phyloP scores from a whole-genome alignment of 2,888 invertebrate species.

The Nomada lathburiana region DNA sequence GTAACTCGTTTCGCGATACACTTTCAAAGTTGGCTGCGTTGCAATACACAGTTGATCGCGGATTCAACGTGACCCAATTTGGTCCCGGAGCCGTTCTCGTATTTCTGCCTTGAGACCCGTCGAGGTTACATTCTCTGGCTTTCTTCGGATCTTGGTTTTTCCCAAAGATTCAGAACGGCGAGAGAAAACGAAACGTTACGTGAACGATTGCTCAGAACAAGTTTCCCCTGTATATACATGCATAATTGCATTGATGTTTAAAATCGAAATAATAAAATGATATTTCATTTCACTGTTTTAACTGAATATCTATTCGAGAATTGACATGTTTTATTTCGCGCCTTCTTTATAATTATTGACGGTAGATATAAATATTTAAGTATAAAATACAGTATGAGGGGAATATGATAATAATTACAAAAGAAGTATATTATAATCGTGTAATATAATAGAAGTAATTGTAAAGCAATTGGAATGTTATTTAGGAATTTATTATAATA shows the following conservation, averaged over 20 bases:
- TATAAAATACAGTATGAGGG: too few relatives aligned
- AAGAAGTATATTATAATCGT: too few relatives aligned
- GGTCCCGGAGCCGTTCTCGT: slow-evolving; percentile 21
- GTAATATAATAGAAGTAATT: too few relatives aligned
- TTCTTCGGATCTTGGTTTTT: slow-evolving; percentile 25
- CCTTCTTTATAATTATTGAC: too few relatives aligned
- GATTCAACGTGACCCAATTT: slow-evolving; percentile 54
- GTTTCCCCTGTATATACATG: slow-evolving; percentile 12
- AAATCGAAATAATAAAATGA: not conserved
- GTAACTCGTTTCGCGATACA: not conserved
- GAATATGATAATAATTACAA: too few relatives aligned
- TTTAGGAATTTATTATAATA: too few relatives aligned
- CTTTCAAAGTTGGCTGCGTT: not conserved
- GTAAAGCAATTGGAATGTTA: too few relatives aligned
- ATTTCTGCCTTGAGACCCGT: slow-evolving; percentile 57
- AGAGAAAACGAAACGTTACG: slow-evolving; percentile 12
- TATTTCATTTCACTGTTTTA: not conserved
- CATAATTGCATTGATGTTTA: slow-evolving; percentile 28
- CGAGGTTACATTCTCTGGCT: slow-evolving; percentile 51
- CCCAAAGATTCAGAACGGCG: slow-evolving; percentile 3
- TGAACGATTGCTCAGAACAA: slow-evolving; percentile 29
- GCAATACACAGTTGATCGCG: not conserved
- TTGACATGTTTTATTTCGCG: too few relatives aligned
- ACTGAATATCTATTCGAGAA: not conserved
- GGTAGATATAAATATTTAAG: too few relatives aligned